Evolutionary conservation across 2,888 invertebrate species (phyloP).

Genomic region (Ryuthela nishihirai): DNA sequence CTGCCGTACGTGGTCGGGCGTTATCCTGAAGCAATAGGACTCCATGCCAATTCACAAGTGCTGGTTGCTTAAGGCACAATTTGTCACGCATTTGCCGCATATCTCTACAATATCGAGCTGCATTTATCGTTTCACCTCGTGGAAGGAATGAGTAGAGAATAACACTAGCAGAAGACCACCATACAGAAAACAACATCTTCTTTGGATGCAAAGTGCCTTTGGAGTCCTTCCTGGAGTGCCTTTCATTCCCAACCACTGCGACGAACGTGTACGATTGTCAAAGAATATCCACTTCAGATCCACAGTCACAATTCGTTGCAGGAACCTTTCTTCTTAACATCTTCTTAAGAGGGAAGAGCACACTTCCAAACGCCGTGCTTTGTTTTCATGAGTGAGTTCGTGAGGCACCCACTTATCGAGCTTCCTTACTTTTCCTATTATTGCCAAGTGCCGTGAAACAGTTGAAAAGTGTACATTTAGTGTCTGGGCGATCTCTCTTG

Average conservation of each 20-base stretch:
- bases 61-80: neutral
- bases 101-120: neutral
- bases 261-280: neutral
- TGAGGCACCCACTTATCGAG: neutral
- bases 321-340: conserved; percentile 3
- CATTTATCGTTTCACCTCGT: neutral
- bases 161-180: neutral
- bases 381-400: neutral
- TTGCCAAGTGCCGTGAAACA: neutral
- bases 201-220: neutral
- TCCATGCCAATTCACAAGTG: neutral
- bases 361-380: neutral
- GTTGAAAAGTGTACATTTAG: no score
- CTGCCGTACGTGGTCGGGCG: neutral
- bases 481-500: no score
- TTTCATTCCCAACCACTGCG: neutral
- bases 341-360: neutral
- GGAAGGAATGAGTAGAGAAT: neutral
- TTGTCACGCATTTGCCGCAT: neutral
- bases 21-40: neutral
- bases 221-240: neutral
- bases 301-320: conserved; percentile 3
- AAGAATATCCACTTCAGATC: conserved; percentile 6
- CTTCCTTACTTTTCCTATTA: neutral
- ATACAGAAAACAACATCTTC: neutral